Base-by-base conservation (phyloP, 2,888 invertebrate species). In the Rhingia campestris region DNA sequence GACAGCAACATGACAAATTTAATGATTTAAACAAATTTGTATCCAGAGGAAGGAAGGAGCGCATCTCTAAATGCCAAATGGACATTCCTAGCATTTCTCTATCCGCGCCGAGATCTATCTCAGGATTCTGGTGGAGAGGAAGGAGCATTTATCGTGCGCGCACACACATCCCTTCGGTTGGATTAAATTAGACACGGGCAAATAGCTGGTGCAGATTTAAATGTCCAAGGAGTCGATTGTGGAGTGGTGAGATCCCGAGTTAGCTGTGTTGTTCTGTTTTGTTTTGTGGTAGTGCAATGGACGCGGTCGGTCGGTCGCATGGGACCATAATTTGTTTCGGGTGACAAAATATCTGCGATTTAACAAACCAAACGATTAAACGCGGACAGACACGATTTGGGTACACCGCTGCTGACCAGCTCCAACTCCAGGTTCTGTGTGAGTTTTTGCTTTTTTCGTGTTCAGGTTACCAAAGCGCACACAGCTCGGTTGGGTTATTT, bases 301-400 rank as follows among this genome's bases (percentile, higher is more conserved):
- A 35, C 72, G 35, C 54, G 39, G 10, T 56, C 9, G 37, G 47
- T 47, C 12, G 51, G 35, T 54, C 32, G 22, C 22, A 2, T 43
- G 56, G 61, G 56, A 80, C 70, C 43, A 80, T 84, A 80, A 84
- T 84, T 84, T 84, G 84, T 84, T 84, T 84, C 59, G 80, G 84
- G 84, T 84, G 84, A 84, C 84, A 84, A 84, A 80, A 84, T 80
- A 84, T 84, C 80, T 84, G 84, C 84, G 80, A 80, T 75, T 84
- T 84, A 84, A 84, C 84, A 84, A 74, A 74, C 64, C 84, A 80
- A 84, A 74, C 84, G 84, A 84, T 84, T 84, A 80, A 84, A 80
- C 74, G 84, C 84, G 80, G 66, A 84, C 84, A 84, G 80, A 80
- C 84, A 80, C 84, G 80, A 75, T 80, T 84, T 74, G 80, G 61